These are phyloP conservation scores for Lamprotornis superbus DNA, from an alignment of 2,113 vertebrate genomes.

Conservation along the genomic window DNA sequence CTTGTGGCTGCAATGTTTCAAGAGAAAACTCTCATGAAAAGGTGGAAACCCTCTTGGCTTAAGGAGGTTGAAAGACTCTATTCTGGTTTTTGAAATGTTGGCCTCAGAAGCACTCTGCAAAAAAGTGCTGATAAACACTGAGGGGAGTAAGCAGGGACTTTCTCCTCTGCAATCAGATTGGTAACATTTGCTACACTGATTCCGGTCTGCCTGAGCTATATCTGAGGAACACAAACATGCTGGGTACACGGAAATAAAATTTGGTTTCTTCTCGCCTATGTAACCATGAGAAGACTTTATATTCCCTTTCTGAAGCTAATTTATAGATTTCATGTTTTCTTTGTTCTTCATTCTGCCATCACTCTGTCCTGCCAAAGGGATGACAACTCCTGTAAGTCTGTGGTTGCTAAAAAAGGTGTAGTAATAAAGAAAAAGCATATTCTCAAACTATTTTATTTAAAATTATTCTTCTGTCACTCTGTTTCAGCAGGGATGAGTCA, in stretches of 20 bases:
- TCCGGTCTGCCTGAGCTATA: neutral
- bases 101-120: neutral
- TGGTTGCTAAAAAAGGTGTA: neutral
- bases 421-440: neutral
- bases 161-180: neutral
- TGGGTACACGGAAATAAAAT: neutral
- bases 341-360: neutral
- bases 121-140: neutral
- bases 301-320: neutral
- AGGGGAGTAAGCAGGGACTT: neutral
- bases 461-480: neutral
- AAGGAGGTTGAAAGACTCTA: neutral
- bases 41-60: neutral
- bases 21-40: conserved; percentile 8
- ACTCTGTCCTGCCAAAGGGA: neutral
- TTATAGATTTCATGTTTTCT: neutral
- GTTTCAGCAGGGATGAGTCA: neutral
- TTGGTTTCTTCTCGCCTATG: neutral
- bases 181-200: neutral
- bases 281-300: neutral
- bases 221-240: neutral
- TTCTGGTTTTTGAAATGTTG: neutral
- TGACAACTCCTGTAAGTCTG: neutral
- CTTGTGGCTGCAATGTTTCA: conserved; percentile 23
- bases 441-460: neutral